Base-by-base conservation (phyloP, 2,888 invertebrate species). In the Stratiomys singularior region DNA sequence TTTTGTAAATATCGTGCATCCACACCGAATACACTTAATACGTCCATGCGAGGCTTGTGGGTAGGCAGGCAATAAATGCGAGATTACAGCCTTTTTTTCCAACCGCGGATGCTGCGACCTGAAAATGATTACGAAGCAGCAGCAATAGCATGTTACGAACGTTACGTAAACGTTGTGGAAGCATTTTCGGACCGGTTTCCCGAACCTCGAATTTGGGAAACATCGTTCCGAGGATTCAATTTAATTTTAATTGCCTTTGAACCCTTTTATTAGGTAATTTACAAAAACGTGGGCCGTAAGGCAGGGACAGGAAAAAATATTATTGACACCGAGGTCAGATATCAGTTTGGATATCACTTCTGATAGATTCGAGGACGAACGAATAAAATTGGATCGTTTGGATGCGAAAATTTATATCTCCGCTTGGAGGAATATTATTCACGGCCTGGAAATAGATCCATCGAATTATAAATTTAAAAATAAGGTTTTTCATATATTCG, bases 181-280 rank as follows among this genome's bases (percentile, higher is more conserved):
- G 66, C 37, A 66, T 37, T 66, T 37, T 66, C 18, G 37, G 66
- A 66, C 66, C 37, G 37, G 66, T 66, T 66, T 15, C 27, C 13
- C 27, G 9, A 7, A 1, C 66, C 28, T 18, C n/a, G 66, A 18
- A 7, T 27, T 37, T 63, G 63, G 28, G 63, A 66, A 66, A n/a
- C 30, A 27, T 18, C 27, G n/a, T 13, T 27, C 66, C 15, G 28
- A 66, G 66, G 37, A 66, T 66, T 66, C 66, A 30, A 66, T 66
- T 66, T 37, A 66, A 66, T 66, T 66, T 66, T 66, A 66, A 66
- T 30, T 66, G 66, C 37, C 30, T 27, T 66, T 4, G 37, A 66
- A 37, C 66, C 66, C 66, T 66, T 66, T 66, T 66, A 66, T 37
- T 66, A 66, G 66, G 66, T 21, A 66, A 66, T 66, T 66, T 25